Base-by-base conservation (phyloP, 1,140 invertebrate species). In the Planococcus citri region DNA sequence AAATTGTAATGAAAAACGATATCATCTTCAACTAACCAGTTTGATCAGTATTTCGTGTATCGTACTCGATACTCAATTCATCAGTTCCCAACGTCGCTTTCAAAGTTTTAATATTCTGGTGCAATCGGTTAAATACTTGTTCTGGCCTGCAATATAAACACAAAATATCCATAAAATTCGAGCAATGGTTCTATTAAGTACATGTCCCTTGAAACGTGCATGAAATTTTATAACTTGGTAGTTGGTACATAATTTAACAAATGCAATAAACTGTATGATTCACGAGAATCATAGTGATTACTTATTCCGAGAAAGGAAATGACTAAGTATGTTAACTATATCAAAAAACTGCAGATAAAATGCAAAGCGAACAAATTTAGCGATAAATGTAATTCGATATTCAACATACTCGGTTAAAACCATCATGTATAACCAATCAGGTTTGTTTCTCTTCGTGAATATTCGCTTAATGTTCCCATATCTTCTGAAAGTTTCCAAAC, bases 351-450 rank as follows among this genome's bases (percentile, higher is more conserved):
- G n/a, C n/a, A n/a, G n/a, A n/a, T n/a, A n/a, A n/a, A n/a, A n/a
- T n/a, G n/a, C n/a, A n/a, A n/a, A n/a, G n/a, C n/a, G n/a, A n/a
- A n/a, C n/a, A n/a, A n/a, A n/a, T n/a, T n/a, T n/a, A n/a, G n/a
- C n/a, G n/a, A 58, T 58, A 58, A 58, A 6, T n/a, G 21, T 22
- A 58, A 58, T 20, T 3, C 6, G 51, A 20, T 58, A 58, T 3
- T n/a, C 51, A n/a, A 58, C 38, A 25, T 57, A 38, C 57, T n/a
- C 27, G 10, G 85, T 84, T 1, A 86, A 86, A 78, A 87, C 87
- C 79, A 89, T 89, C 68, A 90, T 90, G 0, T 90, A 91, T 85
- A 94, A 87, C 21, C 93, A 79, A 1, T 90, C 87, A 3, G 85
- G 83, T 73, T 88, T 78, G 1, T 87, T 88, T 0, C 87, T 87